Evolutionary conservation across 2,113 vertebrate species (phyloP).

Genomic region (Gambusia affinis): DNA sequence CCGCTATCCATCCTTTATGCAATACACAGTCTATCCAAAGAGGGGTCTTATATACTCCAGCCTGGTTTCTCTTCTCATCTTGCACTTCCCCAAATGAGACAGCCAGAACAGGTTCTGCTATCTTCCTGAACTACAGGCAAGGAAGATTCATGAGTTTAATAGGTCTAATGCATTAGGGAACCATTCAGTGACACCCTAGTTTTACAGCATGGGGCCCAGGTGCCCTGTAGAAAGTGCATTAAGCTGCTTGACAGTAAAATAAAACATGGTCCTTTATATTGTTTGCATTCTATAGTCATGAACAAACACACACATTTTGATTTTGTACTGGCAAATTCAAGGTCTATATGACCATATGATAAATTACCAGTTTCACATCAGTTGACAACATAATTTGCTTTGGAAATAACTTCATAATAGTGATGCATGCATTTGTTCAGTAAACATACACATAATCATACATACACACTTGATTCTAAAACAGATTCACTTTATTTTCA

Average conservation of each 20-base stretch:
- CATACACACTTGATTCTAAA: background rate
- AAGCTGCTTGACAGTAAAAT: background rate
- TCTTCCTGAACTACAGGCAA: slow-evolving; percentile 10
- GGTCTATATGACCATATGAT: background rate
- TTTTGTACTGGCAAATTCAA: background rate
- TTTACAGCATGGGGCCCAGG: slow-evolving; percentile 1
- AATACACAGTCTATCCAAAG: slow-evolving; percentile 33
- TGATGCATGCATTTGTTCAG: background rate
- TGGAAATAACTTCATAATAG: slow-evolving; percentile 2
- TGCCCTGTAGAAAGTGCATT: background rate
- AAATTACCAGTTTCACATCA: slow-evolving; percentile 7
- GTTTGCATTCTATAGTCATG: background rate
- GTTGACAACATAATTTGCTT: slow-evolving; percentile 3
- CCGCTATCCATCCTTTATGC: slow-evolving; percentile 36
- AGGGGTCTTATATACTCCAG: slow-evolving; percentile 27
- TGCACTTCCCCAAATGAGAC: slow-evolving; percentile 14
- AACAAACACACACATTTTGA: background rate
- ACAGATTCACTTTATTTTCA: background rate
- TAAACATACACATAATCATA: background rate
- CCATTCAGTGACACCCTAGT: slow-evolving; percentile 8
- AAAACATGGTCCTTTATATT: background rate
- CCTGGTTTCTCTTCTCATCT: slow-evolving; percentile 1
- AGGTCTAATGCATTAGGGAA: background rate
- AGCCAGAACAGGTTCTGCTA: slow-evolving; percentile 6
- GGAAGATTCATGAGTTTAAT: slow-evolving; percentile 23